Base-by-base conservation (phyloP, 2,113 vertebrate species). In the Coptodon bakossiorum region DNA sequence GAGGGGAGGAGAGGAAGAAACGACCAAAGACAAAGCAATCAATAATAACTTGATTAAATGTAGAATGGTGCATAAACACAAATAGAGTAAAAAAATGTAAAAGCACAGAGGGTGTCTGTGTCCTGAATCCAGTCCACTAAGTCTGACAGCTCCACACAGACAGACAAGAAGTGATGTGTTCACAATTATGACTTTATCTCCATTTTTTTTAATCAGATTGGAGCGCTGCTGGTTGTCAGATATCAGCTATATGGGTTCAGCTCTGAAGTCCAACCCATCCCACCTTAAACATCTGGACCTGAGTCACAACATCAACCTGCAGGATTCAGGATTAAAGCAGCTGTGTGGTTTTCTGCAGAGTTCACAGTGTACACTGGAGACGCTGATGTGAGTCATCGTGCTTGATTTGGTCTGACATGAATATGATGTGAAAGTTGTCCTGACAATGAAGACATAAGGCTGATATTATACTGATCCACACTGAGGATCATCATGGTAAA, bases 281-380 rank as follows among this genome's bases (percentile, higher is more conserved):
- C 5, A 14, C 19, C 82, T 83, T 16, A 83, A 17, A 54, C n/a
- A 83, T 22, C 48, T 83, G 61, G 82, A 83, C 63, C 63, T 83
- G 31, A 71, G 82, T 38, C 34, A 71, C 48, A 83, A 83, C 82
- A 3, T 48, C 6, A 17, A 17, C 14, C 48, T 83, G 45, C 48
- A 71, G 63, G 63, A 43, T 38, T 53, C 61, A 11, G 82, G 82
- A 40, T 12, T 83, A 12, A 31, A 34, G 82, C 61, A 52, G 29
- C 82, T 83, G 9, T 24, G 19, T 40, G 38, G 8, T 48, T 54
- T 71, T 34, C 52, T 84, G 27, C 36, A 45, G 24, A 8, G 12
- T 11, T 43, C 68, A 38, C 22, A 19, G n/a, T 68, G 81, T 16
- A 53, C 1, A 9, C 61, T 83, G 61, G 48, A 83, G 43, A 56